Base-by-base conservation (phyloP, 2,797 vertebrate species). In the Propithecus deckenii region DNA sequence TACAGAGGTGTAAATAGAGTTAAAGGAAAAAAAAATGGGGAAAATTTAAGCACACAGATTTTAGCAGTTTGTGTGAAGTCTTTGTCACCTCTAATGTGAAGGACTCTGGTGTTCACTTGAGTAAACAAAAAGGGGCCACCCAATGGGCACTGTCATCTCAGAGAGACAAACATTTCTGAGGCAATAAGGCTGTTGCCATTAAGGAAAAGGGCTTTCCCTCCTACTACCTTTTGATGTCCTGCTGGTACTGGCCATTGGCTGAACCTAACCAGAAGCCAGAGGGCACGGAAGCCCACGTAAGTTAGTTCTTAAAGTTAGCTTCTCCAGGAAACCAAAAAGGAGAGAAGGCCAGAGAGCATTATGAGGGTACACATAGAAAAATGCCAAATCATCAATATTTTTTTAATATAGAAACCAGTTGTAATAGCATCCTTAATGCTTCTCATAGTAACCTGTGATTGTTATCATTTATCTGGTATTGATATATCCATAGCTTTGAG, bases 61-160 rank as follows among this genome's bases (percentile, higher is more conserved):
- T 90, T 46, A 84, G 30, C 11, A 50, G 30, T 50, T 22, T 14
- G 32, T 20, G 20, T 65, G n/a, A 80, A 86, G 25, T 55, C 46
- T 30, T 46, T 57, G 61, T 12, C 15, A 78, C 25, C 32, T 20
- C 0, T 74, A n/a, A n/a, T 41, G 10, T 52, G 50, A 79, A 35
- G 15, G n/a, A 35, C 7, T 15, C 15, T 38, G 11, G 1, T 25
- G 32, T 18, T 94, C 30, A 30, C 12, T 5, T n/a, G 46, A 72
- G 5, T 9, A 50, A 78, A 76, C 28, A 1, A 74, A 11, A 87
- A n/a, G 35, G 0, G 38, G 7, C 32, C 18, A 20, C 8, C 2
- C 0, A 7, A 6, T 30, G 35, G 1, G 1, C 2, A 3, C 5
- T 35, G 20, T 84, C 75, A 1, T n/a, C 20, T 65, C 22, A 20